Evolutionary conservation across 2,797 vertebrate species (phyloP).

Genomic region (Lepus oiostolus): DNA sequence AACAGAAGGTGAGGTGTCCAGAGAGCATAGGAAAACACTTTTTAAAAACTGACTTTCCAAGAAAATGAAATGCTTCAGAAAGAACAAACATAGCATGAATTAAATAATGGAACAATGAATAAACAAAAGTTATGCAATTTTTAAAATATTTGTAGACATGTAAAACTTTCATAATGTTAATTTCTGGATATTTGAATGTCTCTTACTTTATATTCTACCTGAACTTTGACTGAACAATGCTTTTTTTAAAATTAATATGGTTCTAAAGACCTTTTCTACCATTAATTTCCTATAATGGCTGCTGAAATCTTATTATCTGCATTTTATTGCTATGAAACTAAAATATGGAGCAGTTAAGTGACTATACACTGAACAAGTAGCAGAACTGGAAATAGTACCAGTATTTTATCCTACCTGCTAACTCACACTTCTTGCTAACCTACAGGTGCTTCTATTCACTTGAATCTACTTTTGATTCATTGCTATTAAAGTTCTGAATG

Average conservation of each 20-base stretch:
- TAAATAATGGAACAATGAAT: not conserved
- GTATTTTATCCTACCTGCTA: constrained; percentile 46
- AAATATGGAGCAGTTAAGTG: constrained; percentile 53
- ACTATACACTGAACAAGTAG: not conserved
- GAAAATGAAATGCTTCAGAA: not conserved
- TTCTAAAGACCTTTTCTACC: constrained; percentile 36
- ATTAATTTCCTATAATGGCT: constrained; percentile 68
- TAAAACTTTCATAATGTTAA: not conserved
- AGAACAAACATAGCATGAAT: not conserved
- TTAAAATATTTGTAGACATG: not conserved
- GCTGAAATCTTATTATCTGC: constrained; percentile 62
- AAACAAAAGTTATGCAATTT: not conserved
- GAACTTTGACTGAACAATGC: not conserved
- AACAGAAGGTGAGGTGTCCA: not conserved
- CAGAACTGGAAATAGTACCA: constrained; percentile 50
- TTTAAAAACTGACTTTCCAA: not conserved
- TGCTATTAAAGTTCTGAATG: not conserved
- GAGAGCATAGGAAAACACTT: constrained; percentile 13
- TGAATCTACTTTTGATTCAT: not conserved
- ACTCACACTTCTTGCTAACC: constrained; percentile 36
- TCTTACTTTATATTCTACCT: not conserved
- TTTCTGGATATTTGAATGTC: constrained; percentile 4
- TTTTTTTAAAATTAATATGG: constrained; percentile 31
- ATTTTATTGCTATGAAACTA: constrained; percentile 64
- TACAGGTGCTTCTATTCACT: not conserved